phyloP scores from a whole-genome alignment of 2,113 vertebrate genomes.

The Myotis yumanensis region DNA sequence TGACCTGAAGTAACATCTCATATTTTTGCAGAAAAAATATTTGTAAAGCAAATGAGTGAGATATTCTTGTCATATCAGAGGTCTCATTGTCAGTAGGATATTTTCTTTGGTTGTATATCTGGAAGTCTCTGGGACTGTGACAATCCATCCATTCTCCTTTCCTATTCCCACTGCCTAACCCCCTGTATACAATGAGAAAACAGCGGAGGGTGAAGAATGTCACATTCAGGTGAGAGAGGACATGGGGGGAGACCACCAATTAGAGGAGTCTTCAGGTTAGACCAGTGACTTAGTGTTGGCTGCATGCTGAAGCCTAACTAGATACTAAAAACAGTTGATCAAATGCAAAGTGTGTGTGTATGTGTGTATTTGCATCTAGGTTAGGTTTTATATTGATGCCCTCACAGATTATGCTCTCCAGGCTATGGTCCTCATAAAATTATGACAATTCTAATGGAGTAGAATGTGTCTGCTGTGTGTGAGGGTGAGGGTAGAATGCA shows the following conservation, averaged over 20 bases:
- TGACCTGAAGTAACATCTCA: background rate
- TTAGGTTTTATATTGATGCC: background rate
- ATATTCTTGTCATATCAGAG: background rate
- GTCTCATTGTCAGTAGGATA: background rate
- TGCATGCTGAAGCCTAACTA: background rate
- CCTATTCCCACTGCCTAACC: background rate
- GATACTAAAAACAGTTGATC: background rate
- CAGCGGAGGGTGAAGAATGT: background rate
- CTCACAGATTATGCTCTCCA: background rate
- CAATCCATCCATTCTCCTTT: background rate
- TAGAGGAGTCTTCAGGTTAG: background rate
- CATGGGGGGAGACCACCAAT: background rate
- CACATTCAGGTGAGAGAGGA: background rate
- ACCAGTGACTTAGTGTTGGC: background rate
- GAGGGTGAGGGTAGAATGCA: background rate
- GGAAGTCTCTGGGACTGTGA: background rate
- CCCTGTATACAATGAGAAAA: background rate
- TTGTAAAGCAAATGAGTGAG: background rate
- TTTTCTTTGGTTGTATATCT: conserved; percentile 27
- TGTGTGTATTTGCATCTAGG: background rate
- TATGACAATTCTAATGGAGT: background rate
- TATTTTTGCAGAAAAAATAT: background rate
- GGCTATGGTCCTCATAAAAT: background rate
- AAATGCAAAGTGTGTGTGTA: background rate
- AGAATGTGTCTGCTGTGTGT: background rate